Evolutionary conservation across 2,888 invertebrate genomes (phyloP).

Genomic region (Argyra leucocephala): DNA sequence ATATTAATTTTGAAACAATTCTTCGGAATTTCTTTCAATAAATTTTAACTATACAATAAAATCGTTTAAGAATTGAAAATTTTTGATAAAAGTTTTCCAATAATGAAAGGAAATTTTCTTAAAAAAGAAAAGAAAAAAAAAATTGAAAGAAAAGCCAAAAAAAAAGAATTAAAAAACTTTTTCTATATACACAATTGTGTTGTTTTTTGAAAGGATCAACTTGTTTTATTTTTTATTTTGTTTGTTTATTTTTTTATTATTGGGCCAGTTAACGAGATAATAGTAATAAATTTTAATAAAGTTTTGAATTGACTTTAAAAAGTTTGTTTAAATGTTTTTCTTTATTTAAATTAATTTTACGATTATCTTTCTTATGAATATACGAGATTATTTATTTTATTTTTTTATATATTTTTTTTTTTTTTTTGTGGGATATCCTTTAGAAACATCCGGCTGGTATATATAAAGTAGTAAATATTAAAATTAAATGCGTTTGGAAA

Average conservation of each 20-base stretch:
- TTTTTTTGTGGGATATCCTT: no score
- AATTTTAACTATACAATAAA: background rate
- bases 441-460: no score
- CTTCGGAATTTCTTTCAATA: background rate
- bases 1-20: background rate
- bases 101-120: background rate
- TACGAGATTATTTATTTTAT: no score
- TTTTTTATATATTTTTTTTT: no score
- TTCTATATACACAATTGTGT: background rate
- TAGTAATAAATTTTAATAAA: slow-evolving; percentile 1
- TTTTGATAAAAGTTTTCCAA: background rate
- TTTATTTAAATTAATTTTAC: no score
- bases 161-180: background rate
- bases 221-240: background rate
- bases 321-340: no score
- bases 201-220: background rate
- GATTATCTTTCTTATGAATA: no score
- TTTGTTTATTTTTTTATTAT: background rate
- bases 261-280: slow-evolving; percentile 4
- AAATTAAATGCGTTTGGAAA: no score
- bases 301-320: slow-evolving; percentile 5
- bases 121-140: background rate
- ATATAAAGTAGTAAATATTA: no score
- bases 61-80: background rate
- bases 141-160: background rate